Percentiles rank a stretch among this genome's conserved stretches.
These are phyloP conservation scores for Heliothis subflexa DNA, from an alignment of 1,140 invertebrate species.

Conservation along the genomic window DNA sequence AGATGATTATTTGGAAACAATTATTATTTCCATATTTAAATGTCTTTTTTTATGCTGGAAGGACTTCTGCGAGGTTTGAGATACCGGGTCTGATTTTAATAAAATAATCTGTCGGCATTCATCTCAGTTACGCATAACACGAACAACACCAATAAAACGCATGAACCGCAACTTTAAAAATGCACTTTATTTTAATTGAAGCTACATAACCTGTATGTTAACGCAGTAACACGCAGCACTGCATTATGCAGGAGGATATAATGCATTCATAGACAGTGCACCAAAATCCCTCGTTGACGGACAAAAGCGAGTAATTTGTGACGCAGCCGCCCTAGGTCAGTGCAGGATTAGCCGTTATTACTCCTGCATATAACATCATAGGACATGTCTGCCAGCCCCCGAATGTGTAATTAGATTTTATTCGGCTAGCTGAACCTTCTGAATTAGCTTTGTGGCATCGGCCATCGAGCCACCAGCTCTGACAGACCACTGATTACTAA, in stretches of 20 bases:
- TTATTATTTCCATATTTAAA: too few species aligned
- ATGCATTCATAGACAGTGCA: slow-evolving; percentile 69
- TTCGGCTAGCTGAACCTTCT: slow-evolving; percentile 35
- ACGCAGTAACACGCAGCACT: slow-evolving; percentile 34
- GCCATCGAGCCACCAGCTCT: slow-evolving; percentile 14
- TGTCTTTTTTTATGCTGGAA: too few species aligned
- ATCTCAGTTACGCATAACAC: too few species aligned
- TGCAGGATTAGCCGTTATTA: slow-evolving; percentile 68
- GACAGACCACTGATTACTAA: slow-evolving; percentile 26
- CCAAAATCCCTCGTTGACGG: slow-evolving; percentile 62
- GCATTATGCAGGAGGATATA: slow-evolving; percentile 67
- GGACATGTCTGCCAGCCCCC: slow-evolving; percentile 35
- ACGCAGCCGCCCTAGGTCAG: slow-evolving; percentile 37
- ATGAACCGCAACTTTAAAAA: background rate
- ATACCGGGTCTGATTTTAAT: too few species aligned
- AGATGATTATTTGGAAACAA: too few species aligned
- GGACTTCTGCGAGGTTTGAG: too few species aligned
- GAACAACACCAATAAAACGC: background rate
- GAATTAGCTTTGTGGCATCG: slow-evolving; percentile 52
- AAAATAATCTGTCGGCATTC: too few species aligned
- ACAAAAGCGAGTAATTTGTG: slow-evolving; percentile 68
- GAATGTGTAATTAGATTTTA: slow-evolving; percentile 49
- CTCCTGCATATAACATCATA: slow-evolving; percentile 71
- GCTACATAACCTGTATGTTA: slow-evolving; percentile 8
- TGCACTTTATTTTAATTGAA: slow-evolving; percentile 16